These are phyloP conservation scores for Grus americana DNA, from an alignment of 2,113 vertebrate genomes.

Conservation along the genomic window DNA sequence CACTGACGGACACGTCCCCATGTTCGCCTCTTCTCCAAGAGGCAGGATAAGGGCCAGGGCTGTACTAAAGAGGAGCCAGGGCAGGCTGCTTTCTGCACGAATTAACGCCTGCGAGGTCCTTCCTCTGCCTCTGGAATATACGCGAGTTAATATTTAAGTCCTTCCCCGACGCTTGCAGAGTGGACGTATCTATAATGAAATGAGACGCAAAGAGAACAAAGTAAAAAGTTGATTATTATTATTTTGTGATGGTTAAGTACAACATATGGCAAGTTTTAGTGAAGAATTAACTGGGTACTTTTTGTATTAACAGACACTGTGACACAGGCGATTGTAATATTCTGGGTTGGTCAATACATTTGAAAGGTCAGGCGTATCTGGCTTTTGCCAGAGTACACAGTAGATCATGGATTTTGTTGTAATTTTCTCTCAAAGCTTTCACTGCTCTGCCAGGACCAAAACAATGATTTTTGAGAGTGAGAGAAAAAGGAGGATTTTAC, in stretches of 20 bases:
- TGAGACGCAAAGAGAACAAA: neutral
- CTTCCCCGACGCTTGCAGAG: neutral
- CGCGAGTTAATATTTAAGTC: accelerated
- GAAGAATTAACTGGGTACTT: neutral
- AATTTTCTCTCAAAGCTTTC: neutral
- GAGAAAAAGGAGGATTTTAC: neutral
- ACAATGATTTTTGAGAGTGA: neutral
- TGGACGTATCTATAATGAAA: neutral
- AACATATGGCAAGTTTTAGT: neutral
- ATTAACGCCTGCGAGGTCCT: neutral
- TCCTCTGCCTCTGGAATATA: neutral
- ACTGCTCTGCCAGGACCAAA: neutral
- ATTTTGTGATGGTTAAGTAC: neutral
- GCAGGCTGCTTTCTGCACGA: neutral
- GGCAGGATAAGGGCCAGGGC: neutral
- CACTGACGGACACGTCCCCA: accelerated
- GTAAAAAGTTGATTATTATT: neutral
- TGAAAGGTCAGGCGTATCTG: neutral
- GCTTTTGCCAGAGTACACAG: neutral
- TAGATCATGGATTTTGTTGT: neutral
- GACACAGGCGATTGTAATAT: neutral
- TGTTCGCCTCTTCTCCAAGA: neutral
- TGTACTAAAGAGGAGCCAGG: neutral
- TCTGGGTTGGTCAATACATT: neutral
- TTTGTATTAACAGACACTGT: neutral